A percentile compares a stretch with the other conserved stretches of the same genome.
Evolutionary conservation across 2,888 invertebrate species (phyloP).

Genomic region (Lochmaea crataegi): DNA sequence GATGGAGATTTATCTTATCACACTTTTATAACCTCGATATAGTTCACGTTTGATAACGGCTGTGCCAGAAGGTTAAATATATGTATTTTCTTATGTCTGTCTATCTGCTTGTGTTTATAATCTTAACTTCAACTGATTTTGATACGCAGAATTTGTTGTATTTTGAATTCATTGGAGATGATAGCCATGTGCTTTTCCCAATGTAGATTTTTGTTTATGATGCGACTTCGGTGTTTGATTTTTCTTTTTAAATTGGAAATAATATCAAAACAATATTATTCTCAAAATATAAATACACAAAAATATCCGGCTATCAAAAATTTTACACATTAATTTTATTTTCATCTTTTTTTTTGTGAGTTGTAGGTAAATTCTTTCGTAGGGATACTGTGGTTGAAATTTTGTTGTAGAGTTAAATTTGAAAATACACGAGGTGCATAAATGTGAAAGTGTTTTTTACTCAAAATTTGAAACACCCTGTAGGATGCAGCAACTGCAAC

Average conservation of each 20-base stretch:
- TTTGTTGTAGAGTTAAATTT: too few species aligned
- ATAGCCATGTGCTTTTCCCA: not conserved
- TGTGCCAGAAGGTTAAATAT: conserved; percentile 5
- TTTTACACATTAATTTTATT: too few species aligned
- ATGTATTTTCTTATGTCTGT: conserved; percentile 8
- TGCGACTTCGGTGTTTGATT: not conserved
- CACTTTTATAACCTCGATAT: conserved; percentile 27
- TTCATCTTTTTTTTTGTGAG: too few species aligned
- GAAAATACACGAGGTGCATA: too few species aligned
- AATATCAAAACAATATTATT: not conserved
- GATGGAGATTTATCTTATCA: conserved; percentile 14
- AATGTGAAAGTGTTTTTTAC: too few species aligned
- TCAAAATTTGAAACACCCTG: too few species aligned
- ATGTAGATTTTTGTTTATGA: not conserved
- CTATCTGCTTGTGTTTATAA: conserved; percentile 11
- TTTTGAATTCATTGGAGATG: not conserved
- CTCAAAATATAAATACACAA: not conserved
- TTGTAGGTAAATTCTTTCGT: too few species aligned
- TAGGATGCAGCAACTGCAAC: too few species aligned
- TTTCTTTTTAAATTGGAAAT: not conserved
- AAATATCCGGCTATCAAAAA: not conserved
- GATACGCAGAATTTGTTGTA: too few species aligned
- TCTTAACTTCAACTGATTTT: not conserved
- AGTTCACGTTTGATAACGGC: conserved; percentile 27
- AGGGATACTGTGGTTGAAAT: too few species aligned